A percentile compares a stretch with the other conserved stretches of the same genome.
phyloP scores from a whole-genome alignment of 2,888 invertebrate genomes.

The Tetheella fluctuosa region DNA sequence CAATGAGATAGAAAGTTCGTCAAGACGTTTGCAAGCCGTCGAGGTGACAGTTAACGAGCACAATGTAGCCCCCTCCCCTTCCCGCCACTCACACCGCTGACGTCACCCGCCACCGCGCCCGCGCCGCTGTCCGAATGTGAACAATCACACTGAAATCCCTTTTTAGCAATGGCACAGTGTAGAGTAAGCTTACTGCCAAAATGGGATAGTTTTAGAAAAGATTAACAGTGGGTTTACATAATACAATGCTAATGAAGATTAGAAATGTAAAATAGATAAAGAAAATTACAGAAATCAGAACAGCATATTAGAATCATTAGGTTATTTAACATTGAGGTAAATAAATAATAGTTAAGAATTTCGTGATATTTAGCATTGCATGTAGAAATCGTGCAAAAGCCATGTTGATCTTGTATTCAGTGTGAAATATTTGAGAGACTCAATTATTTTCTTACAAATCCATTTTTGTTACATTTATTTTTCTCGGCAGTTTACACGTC shows the following conservation, averaged over 20 bases:
- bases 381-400: too few species aligned
- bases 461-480: background rate
- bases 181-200: background rate
- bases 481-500: background rate
- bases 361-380: too few species aligned
- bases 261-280: too few species aligned
- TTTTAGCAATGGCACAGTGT: slow-evolving; percentile 20
- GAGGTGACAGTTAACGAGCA: slow-evolving; percentile 42
- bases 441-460: too few species aligned
- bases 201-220: background rate
- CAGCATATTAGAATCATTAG: too few species aligned
- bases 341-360: too few species aligned
- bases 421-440: too few species aligned
- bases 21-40: slow-evolving; percentile 8
- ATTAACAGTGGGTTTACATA: background rate
- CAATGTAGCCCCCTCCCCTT: slow-evolving; percentile 26
- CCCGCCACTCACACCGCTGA: slow-evolving; percentile 9
- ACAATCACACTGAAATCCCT: slow-evolving; percentile 31
- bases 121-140: slow-evolving; percentile 24
- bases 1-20: slow-evolving; percentile 13
- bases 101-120: slow-evolving; percentile 3
- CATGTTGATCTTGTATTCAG: too few species aligned
- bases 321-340: too few species aligned
- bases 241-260: background rate
- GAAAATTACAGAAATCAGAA: background rate